phyloP scores from a whole-genome alignment of 2,113 vertebrate genomes.

The Chaetodon auriga region DNA sequence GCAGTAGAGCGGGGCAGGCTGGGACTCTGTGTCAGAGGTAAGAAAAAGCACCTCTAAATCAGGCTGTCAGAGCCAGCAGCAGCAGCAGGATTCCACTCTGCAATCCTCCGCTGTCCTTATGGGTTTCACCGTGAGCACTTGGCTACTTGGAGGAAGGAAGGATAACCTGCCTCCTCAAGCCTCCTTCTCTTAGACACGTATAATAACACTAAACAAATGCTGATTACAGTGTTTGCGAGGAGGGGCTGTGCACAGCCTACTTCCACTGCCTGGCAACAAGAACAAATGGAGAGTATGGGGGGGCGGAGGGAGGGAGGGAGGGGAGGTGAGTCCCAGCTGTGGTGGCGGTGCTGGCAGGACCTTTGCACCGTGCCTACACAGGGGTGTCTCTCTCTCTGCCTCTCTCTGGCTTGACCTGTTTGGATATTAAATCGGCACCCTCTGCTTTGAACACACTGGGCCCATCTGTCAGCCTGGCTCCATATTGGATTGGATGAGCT shows the following conservation, averaged over 20 bases:
- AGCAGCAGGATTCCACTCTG: constrained; percentile 51
- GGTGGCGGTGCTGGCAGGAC: constrained; percentile 67
- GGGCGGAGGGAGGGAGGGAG: constrained; percentile 5
- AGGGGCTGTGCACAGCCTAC: constrained; percentile 38
- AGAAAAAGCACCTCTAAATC: constrained; percentile 75
- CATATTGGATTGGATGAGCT: constrained; percentile 78
- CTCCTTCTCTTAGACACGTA: constrained; percentile 41
- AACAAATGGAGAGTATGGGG: constrained; percentile 50
- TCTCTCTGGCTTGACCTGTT: constrained; percentile 74
- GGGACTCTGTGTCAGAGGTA: constrained; percentile 72
- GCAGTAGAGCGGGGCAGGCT: constrained; percentile 63
- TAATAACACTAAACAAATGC: constrained; percentile 69
- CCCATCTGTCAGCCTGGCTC: constrained; percentile 79
- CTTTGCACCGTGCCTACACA: constrained; percentile 66
- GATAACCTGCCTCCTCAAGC: constrained; percentile 48
- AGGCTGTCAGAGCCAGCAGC: constrained; percentile 67
- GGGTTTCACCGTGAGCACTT: constrained; percentile 53
- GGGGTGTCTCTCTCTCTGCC: constrained; percentile 60
- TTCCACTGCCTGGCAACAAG: constrained; percentile 60
- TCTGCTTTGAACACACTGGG: constrained; percentile 79
- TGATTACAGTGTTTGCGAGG: constrained; percentile 67
- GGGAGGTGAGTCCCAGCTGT: constrained; percentile 73
- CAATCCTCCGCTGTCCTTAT: constrained; percentile 49
- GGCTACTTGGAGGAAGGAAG: constrained; percentile 46
- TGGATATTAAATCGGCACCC: constrained; percentile 76